Evolutionary conservation across 1,140 invertebrate genomes (phyloP), one percentile per base, ranked within the genome.

Genomic region (Lucilia cuprina): DNA sequence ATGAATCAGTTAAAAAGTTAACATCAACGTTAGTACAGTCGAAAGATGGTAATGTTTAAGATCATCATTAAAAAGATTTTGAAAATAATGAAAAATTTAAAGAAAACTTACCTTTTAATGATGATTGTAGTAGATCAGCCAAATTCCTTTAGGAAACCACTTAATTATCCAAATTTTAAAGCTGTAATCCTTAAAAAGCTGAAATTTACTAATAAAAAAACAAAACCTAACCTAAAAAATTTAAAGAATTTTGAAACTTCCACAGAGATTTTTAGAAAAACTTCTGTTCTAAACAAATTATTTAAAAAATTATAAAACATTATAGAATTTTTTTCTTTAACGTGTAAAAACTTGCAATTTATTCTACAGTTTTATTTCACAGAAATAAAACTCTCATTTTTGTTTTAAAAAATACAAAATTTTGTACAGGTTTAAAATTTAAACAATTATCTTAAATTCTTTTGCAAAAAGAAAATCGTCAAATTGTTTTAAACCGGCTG

Each of bases 1-100:
- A 25, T 55, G 80, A 80, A 84, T 74, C 83, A 83, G 83, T 83
- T 74, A 75, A 83, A 41, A 83, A 83, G 25, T 70, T 30, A 55
- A 41, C 80, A 82, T 60, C 89, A 91, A 91, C 84, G 86, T 60
- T 84, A 84, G 25, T 60, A 92, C 91, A 90, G 89, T 89, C 91
- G 91, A 92, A 92, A 92, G 91, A 92, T 92, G 91, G 91, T 92
- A 86, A 88, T 85, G 87, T 13, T 35, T 82, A 74, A 41, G 25
- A 82, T 84, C 78, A 84, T 84, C 84, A 84, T 84, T 30, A n/a
- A n/a, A 49, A 74, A 7, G 5, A 47, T 17, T 47, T 7, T 65
- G 17, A 70, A 55, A 47, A 60, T n/a, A 50, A 17, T 25, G 49
- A 50, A 14, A 49, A 75, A 19, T 60, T 60, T 17, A 0, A 60